Evolutionary conservation across 92 coral and sea anemone species (phyloP).

Genomic region (Palythoa heliodiscus): DNA sequence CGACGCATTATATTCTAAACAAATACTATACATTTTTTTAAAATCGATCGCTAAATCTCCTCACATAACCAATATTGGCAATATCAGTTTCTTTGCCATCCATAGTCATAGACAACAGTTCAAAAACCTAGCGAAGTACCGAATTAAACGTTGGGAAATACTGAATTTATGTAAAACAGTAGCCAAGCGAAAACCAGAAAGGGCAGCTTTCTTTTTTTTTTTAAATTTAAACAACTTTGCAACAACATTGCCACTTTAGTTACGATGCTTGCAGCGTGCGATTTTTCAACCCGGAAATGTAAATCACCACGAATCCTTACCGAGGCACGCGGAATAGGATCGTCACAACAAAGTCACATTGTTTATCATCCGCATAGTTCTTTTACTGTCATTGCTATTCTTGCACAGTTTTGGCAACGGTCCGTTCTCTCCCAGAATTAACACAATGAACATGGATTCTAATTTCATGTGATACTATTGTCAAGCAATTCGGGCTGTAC

Average conservation of each 20-base stretch:
- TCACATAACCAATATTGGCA: too few relatives aligned
- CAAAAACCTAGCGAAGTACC: too few relatives aligned
- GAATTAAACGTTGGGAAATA: too few relatives aligned
- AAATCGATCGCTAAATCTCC: too few relatives aligned
- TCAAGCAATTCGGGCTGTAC: background rate
- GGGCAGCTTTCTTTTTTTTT: background rate
- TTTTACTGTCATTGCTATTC: background rate
- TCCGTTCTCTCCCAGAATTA: background rate
- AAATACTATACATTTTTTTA: too few relatives aligned
- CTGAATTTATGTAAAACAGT: too few relatives aligned
- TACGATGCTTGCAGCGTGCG: background rate
- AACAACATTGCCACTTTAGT: background rate
- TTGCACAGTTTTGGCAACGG: background rate
- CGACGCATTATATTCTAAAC: too few relatives aligned
- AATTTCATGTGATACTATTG: background rate
- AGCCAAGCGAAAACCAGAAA: background rate
- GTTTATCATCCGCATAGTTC: background rate
- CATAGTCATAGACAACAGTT: too few relatives aligned
- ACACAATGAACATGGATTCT: background rate
- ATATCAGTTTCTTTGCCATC: too few relatives aligned
- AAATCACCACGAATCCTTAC: background rate
- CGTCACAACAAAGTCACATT: slow-evolving; percentile 12
- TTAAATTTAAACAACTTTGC: background rate
- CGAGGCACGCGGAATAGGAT: slow-evolving; percentile 27
- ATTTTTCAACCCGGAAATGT: slow-evolving; percentile 29